Base-by-base conservation (phyloP, 2,888 invertebrate species). In the Eremobia ochroleuca region DNA sequence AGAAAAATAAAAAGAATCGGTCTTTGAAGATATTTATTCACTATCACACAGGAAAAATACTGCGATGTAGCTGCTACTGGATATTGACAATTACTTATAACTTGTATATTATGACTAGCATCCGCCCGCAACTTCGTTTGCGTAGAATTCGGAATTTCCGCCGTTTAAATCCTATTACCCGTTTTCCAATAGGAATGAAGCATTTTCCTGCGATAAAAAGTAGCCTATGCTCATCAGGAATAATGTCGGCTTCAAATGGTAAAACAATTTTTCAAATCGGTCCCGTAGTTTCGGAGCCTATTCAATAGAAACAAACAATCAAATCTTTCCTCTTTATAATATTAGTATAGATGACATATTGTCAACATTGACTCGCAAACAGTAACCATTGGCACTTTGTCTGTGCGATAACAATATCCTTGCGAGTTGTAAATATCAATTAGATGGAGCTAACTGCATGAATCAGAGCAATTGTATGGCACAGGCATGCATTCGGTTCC, bases 381-480 rank as follows among this genome's bases (percentile, higher is more conserved):
- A 55, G 40, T 49, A 58, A 21, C 40, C 40, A 43, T 40, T 65
- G 70, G 43, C 59, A 58, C 70, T 40, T 28, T 34, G 46, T 34
- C 28, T 31, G 34, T 62, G 15, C 31, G 74, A 76, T 74, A 83
- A 72, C 71, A 69, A 74, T 69, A 83, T 86, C 83, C 84, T 84
- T 84, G 87, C 28, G 46, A 79, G 28, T 86, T 86, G 72, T 83
- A 79, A 86, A 83, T 83, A 82, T 77, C 72, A 83, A 83, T 85
- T 85, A 85, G 70, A 82, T 40, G 76, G 18, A 76, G 59, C 72
- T 85, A 85, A 82, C 43, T 62, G 64, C 18, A 65, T 82, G 82
- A 83, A 82, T 83, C 86, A 82, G 43, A 76, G 37, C 72, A 64
- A 55, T 73, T 61, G 81, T 64, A 62, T 69, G 55, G 40, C 64